These are phyloP conservation scores for Gymnodraco acuticeps DNA, from an alignment of 2,797 vertebrate species.

Conservation along the genomic window DNA sequence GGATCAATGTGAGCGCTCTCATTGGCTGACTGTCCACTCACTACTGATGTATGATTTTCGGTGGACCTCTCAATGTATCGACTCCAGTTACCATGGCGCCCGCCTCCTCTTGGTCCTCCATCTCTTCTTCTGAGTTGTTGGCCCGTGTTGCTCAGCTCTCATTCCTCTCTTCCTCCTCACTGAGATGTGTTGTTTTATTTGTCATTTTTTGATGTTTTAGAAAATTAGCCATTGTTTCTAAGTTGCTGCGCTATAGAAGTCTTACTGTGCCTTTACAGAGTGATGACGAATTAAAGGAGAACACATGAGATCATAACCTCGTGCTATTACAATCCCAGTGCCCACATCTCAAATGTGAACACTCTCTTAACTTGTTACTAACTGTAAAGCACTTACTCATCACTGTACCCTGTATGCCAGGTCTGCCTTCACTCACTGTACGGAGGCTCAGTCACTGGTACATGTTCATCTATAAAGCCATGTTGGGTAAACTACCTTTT, in stretches of 20 bases:
- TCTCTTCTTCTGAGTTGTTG: background rate
- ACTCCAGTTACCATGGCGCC: constrained; percentile 46
- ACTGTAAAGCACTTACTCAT: too few relatives aligned
- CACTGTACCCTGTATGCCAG: too few relatives aligned
- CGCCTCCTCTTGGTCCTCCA: constrained; percentile 27
- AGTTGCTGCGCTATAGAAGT: background rate
- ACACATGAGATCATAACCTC: too few relatives aligned
- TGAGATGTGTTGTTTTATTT: background rate
- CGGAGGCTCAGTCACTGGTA: too few relatives aligned
- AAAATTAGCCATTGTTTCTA: too few relatives aligned
- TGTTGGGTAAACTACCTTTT: too few relatives aligned
- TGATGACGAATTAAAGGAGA: background rate
- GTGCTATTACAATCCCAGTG: too few relatives aligned
- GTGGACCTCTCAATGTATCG: constrained; percentile 8
- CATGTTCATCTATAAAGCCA: too few relatives aligned
- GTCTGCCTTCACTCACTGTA: too few relatives aligned
- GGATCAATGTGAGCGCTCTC: background rate
- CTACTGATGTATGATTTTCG: background rate
- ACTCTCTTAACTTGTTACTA: too few relatives aligned
- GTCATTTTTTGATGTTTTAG: background rate
- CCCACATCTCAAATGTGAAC: too few relatives aligned
- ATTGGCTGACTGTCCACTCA: constrained; percentile 21
- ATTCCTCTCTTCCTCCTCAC: background rate
- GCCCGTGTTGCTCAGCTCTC: background rate
- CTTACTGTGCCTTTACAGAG: background rate